phyloP scores from a whole-genome alignment of 2,797 vertebrate genomes.

The Tiaroga cobitis region DNA sequence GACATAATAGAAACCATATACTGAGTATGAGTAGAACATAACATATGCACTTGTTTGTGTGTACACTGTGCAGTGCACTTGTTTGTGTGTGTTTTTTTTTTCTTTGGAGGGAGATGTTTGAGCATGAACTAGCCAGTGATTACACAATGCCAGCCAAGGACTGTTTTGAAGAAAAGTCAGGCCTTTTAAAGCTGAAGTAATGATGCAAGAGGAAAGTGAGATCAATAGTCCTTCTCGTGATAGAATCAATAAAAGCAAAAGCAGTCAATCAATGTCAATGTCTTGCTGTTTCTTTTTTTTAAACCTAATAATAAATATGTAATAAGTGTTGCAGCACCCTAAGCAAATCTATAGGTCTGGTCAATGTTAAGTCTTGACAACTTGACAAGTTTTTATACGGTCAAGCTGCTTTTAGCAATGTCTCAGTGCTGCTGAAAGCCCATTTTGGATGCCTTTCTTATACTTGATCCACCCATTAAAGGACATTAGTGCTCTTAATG shows the following conservation, averaged over 20 bases:
- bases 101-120: not conserved
- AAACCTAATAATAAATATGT: conserved; percentile 1
- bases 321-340: not conserved
- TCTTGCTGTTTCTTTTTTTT: conserved; percentile 18
- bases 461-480: not conserved
- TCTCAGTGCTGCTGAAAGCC: not conserved
- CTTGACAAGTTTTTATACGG: not conserved
- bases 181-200: not conserved
- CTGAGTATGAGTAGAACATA: not conserved
- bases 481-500: not conserved
- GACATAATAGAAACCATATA: not conserved
- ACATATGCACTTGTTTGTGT: not conserved
- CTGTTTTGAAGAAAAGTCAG: conserved; percentile 9
- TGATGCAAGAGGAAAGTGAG: not conserved
- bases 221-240: conserved; percentile 8
- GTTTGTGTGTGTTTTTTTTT: not conserved
- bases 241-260: conserved; percentile 13
- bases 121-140: not conserved
- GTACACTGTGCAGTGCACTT: not conserved
- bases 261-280: not conserved
- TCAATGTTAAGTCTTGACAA: not conserved
- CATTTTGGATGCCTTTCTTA: not conserved
- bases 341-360: not conserved
- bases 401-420: not conserved
- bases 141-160: not conserved